Evolutionary conservation across 2,888 invertebrate genomes (phyloP).

Genomic region (Lasioglossum marginatum): DNA sequence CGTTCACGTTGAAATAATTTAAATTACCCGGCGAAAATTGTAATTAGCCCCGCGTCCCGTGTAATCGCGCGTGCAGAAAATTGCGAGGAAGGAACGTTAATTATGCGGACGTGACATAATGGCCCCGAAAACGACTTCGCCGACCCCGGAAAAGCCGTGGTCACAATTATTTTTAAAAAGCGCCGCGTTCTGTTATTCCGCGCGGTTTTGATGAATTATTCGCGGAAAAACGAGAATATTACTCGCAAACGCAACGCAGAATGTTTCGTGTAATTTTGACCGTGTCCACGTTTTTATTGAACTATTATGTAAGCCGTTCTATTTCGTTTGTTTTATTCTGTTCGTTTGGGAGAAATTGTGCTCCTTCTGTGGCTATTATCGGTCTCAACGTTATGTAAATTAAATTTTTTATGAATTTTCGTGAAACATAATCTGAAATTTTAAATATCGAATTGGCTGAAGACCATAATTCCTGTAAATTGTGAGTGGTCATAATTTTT

Average conservation of each 20-base stretch:
- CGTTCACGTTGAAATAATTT: conserved; percentile 60
- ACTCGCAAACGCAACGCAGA: neutral
- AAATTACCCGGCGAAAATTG: conserved; percentile 60
- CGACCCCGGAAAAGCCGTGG: neutral
- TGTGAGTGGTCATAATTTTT: neutral
- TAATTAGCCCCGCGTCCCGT: conserved; percentile 50
- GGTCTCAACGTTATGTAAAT: neutral
- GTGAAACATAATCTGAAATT: neutral
- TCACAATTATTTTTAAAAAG: conserved; percentile 57
- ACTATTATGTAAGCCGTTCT: neutral
- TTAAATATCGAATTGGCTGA: neutral
- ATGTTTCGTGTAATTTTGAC: neutral
- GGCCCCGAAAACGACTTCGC: conserved; percentile 50
- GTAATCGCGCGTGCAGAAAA: conserved; percentile 61
- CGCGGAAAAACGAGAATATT: conserved; percentile 26
- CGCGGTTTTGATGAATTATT: conserved; percentile 36
- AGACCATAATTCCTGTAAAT: neutral
- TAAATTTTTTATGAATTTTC: neutral
- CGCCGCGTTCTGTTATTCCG: conserved; percentile 19
- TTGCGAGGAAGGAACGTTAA: conserved; percentile 60
- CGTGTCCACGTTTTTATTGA: neutral
- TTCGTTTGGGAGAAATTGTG: neutral
- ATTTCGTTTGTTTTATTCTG: neutral
- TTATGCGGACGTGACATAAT: conserved; percentile 59
- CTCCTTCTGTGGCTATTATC: neutral